phyloP scores from a whole-genome alignment of 1,140 invertebrate species.

The Tetraneura akinire region DNA sequence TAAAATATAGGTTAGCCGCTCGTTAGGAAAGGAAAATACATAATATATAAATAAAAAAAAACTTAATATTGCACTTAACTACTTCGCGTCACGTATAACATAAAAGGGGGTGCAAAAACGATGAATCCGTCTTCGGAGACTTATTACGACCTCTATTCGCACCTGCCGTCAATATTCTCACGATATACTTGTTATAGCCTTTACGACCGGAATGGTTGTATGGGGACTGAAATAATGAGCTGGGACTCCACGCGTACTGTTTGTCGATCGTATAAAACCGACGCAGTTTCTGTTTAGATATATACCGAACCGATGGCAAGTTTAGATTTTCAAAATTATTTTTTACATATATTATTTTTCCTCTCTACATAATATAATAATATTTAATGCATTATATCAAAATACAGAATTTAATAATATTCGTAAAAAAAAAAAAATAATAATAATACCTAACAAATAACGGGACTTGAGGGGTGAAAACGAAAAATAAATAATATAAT shows the following conservation, averaged over 20 bases:
- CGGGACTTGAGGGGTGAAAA: too few relatives aligned
- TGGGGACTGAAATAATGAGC: constrained; percentile 7
- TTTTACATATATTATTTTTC: background rate
- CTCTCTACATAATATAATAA: background rate
- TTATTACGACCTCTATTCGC: background rate
- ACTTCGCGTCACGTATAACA: too few relatives aligned
- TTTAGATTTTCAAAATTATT: background rate
- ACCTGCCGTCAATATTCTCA: background rate
- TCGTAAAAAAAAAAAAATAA: too few relatives aligned
- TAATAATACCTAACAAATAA: too few relatives aligned
- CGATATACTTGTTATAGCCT: constrained; percentile 11
- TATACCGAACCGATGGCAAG: constrained; percentile 11
- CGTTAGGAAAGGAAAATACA: too few relatives aligned
- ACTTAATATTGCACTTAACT: too few relatives aligned
- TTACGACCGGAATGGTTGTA: background rate
- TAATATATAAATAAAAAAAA: too few relatives aligned
- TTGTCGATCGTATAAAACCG: constrained; percentile 8
- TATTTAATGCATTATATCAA: too few relatives aligned
- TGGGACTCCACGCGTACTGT: background rate
- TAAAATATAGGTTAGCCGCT: too few relatives aligned
- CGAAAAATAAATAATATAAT: too few relatives aligned
- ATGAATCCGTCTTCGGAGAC: background rate
- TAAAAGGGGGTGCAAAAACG: constrained; percentile 16
- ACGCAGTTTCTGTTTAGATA: background rate
- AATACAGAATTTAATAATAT: too few relatives aligned